Evolutionary conservation across 2,888 invertebrate genomes (phyloP), one percentile per base, ranked within the genome.

Genomic region (Eilema griseolum): DNA sequence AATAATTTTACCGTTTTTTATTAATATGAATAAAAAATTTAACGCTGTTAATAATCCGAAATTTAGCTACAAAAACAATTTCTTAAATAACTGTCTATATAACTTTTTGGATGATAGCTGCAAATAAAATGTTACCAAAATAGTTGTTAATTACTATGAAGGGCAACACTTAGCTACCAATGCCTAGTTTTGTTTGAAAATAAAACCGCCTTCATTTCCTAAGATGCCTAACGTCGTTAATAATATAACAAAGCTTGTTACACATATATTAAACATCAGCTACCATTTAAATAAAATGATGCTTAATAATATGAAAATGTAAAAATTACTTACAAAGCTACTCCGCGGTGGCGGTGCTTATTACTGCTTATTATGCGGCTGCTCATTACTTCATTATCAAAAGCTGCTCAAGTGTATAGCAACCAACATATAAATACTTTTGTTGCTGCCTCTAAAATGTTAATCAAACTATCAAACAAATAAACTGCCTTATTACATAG

Each of bases 101-200:
- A 37, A 33, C 24, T 69, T 65, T 77, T 68, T 71, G 66, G 56
- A 64, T 57, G 62, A 52, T 74, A 75, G 72, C 75, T 79, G 79
- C 71, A 60, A 72, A 66, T 28, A 46, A 62, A 46, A 68, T 46
- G 62, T n/a, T 68, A 37, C 64, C 59, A 68, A 64, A 64, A 57
- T 66, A 66, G 31, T 52, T 41, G 60, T 65, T 33, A 66, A 14
- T 31, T 65, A 72, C 59, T 59, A 66, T 41, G 28, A 74, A 71
- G 69, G 66, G 46, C 62, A 72, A 73, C 69, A 56, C n/a, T 46
- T 23, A 64, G 28, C 64, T 64, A 52, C 28, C 64, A 64, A 31
- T 52, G 52, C 52, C 8, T 52, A n/a, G n/a, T 52, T 46, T 52
- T 8, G 10, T 52, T n/a, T 52, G 2, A 52, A 20, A 52, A n/a